These are phyloP conservation scores for Diachrysia chrysitis DNA, from an alignment of 2,888 invertebrate species.

Conservation along the genomic window DNA sequence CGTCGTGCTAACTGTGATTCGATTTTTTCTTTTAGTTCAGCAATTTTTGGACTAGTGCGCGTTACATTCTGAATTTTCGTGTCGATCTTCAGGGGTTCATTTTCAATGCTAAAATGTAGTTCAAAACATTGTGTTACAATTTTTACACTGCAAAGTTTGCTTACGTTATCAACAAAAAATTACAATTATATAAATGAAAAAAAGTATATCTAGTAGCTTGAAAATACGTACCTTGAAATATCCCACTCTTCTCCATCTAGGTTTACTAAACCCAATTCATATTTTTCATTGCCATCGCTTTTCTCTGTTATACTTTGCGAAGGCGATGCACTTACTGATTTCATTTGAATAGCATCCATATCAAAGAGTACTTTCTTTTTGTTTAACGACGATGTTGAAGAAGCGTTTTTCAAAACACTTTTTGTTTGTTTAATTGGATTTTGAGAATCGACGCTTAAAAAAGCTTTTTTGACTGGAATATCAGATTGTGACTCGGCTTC, in stretches of 20 bases:
- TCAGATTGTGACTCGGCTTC: conserved; percentile 70
- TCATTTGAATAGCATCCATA: conserved; percentile 89
- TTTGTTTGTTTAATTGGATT: conserved; percentile 79
- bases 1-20: conserved; percentile 86
- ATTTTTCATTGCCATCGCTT: conserved; percentile 77
- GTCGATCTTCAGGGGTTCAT: conserved; percentile 76
- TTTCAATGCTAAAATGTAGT: conserved; percentile 78
- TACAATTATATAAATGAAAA: background rate
- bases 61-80: conserved; percentile 82
- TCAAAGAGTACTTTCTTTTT: conserved; percentile 91
- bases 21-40: conserved; percentile 88
- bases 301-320: conserved; percentile 84
- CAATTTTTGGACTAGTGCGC: conserved; percentile 87
- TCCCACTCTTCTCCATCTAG: conserved; percentile 88
- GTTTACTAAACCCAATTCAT: conserved; percentile 79
- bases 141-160: too few species aligned
- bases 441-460: conserved; percentile 70
- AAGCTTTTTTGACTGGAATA: conserved; percentile 64
- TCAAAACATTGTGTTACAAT: background rate
- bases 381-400: conserved; percentile 86
- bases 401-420: conserved; percentile 89
- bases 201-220: background rate
- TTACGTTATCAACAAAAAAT: background rate
- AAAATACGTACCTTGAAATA: conserved; percentile 82
- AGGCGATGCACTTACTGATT: conserved; percentile 87